Evolutionary conservation across 1,140 invertebrate species (phyloP), one percentile per base, ranked within the genome.

Genomic region (Lucilia cuprina): DNA sequence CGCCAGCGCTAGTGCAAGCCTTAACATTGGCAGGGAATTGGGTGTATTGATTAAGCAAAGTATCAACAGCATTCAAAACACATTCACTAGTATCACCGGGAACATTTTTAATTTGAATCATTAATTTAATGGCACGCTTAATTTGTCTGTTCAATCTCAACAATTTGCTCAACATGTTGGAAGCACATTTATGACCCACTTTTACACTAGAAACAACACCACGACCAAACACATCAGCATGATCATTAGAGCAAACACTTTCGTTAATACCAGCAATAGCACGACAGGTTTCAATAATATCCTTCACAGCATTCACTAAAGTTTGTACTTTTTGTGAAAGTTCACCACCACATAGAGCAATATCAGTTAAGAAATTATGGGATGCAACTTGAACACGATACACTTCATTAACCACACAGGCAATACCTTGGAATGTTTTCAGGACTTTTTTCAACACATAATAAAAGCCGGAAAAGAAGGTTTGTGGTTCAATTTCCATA

Each of bases 381-480:
- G 88, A 87, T 21, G 85, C 88, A 17, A 19, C 78, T 84, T 87
- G 25, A 30, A 89, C 87, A 74, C 86, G 86, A 7, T 49, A 25
- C 5, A 88, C 88, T 86, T 87, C 88, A 70, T 88, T 87, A 12
- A 89, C 10, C 12, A 86, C 9, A 65, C 88, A 89, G 50, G 87
- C 89, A 30, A 89, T 75, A 21, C 88, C 88, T 83, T 89, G 89
- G 1, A 87, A n/a, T 60, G 78, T 80, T 65, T 86, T 88, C 34
- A 89, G 74, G 0, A 34, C 21, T 0, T 12, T 5, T 83, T 87
- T 86, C 5, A 88, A 21, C 74, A 21, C 30, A 47, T 50, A 21
- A 49, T 25, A 82, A 55, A 82, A 12, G 30, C 80, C 80, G 2
- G 7, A 5, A 14, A 88, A 50, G 25, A 41, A 3, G 41, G 41